Percentiles rank a stretch among this genome's conserved stretches.
Evolutionary conservation across 2,888 invertebrate species (phyloP).

Genomic region (Norana najaformis): DNA sequence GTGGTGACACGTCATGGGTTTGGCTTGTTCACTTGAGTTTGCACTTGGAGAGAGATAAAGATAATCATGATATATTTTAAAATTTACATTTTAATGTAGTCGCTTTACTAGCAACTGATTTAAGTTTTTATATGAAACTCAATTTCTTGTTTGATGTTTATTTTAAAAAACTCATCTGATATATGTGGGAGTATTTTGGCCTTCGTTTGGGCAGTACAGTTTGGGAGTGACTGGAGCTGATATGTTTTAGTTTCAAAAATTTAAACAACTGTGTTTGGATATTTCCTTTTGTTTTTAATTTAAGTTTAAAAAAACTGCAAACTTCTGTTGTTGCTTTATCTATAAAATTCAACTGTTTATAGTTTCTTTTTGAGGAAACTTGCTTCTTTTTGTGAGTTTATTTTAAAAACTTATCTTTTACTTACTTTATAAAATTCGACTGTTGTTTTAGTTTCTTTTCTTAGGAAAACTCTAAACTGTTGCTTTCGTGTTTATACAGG

Average conservation of each 20-base stretch:
- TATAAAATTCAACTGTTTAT: background rate
- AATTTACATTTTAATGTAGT: no score
- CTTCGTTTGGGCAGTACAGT: background rate
- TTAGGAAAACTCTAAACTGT: background rate
- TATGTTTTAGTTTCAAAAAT: background rate
- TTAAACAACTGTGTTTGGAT: background rate
- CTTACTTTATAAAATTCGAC: background rate
- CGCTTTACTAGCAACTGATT: background rate
- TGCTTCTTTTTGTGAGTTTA: no score
- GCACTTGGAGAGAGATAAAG: background rate
- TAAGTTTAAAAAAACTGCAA: background rate
- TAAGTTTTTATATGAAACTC: background rate
- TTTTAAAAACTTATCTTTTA: background rate
- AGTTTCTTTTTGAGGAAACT: background rate
- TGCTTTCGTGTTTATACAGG: constrained; percentile 60
- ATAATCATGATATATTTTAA: no score
- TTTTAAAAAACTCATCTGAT: background rate
- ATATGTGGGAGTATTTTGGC: background rate
- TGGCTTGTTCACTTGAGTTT: no score
- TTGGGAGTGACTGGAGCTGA: background rate
- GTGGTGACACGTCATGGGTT: no score
- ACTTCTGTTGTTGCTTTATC: background rate
- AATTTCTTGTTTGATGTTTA: background rate
- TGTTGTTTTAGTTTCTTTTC: background rate
- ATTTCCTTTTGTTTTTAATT: no score